These are phyloP conservation scores for Coremacera marginata DNA, from an alignment of 2,888 invertebrate species.

Conservation along the genomic window DNA sequence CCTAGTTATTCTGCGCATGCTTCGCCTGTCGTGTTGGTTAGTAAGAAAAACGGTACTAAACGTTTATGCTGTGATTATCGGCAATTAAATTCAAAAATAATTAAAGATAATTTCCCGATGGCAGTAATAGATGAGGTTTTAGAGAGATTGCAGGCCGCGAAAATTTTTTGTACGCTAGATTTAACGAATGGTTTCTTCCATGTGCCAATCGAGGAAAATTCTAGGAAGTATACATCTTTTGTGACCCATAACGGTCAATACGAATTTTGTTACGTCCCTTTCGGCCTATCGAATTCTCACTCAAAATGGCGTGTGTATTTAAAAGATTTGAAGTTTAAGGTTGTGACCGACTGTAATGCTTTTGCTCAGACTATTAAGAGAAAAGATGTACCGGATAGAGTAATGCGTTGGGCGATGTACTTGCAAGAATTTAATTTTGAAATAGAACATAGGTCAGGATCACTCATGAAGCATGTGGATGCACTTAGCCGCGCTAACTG, in stretches of 20 bases:
- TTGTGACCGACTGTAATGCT: conserved; percentile 47
- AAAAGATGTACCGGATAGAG: conserved; percentile 40
- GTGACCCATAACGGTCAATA: conserved; percentile 45
- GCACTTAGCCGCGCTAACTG: too few relatives aligned
- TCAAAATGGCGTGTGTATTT: conserved; percentile 51
- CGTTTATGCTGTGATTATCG: conserved; percentile 44
- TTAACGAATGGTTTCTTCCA: conserved; percentile 43
- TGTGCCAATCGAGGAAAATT: conserved; percentile 38
- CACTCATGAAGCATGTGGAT: conserved; percentile 36
- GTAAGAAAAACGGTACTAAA: conserved; percentile 40
- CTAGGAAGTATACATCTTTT: conserved; percentile 45
- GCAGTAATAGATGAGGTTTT: conserved; percentile 38
- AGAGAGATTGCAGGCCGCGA: conserved; percentile 31
- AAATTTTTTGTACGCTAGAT: too few relatives aligned
- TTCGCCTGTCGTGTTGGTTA: conserved; percentile 41
- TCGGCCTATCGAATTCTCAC: conserved; percentile 46
- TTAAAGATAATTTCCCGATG: conserved; percentile 46
- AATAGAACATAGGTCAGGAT: conserved; percentile 12
- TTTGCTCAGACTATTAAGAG: conserved; percentile 57
- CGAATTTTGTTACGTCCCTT: conserved; percentile 47
- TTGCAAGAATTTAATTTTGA: conserved; percentile 22
- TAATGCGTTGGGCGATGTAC: conserved; percentile 21
- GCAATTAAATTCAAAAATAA: conserved; percentile 44
- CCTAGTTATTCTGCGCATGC: conserved; percentile 30
- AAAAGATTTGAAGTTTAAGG: conserved; percentile 52